phyloP scores from a whole-genome alignment of 35 echinoderm and acorn worm genomes.

The Chiridota heheva region DNA sequence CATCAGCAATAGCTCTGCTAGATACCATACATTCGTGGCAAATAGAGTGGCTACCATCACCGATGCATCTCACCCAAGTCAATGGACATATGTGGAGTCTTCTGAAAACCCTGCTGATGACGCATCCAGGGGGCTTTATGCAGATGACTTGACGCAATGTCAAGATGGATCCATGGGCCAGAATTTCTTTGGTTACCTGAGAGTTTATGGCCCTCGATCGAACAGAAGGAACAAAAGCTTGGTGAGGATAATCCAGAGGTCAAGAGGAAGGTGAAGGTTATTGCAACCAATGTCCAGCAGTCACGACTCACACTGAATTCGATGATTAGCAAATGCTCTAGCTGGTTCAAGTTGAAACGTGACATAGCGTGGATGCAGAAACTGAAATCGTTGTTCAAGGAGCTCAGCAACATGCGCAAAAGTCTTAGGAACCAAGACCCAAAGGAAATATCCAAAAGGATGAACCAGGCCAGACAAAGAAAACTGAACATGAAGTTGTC shows the following conservation, averaged over 20 bases:
- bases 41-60: constrained; percentile 50
- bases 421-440: neutral
- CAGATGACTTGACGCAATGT: neutral
- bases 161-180: constrained; percentile 45
- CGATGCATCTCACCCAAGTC: constrained; percentile 25
- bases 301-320: neutral
- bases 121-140: constrained; percentile 45
- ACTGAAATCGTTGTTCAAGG: neutral
- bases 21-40: constrained; percentile 60
- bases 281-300: neutral
- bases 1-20: constrained; percentile 22
- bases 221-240: neutral
- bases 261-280: neutral
- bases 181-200: constrained; percentile 17
- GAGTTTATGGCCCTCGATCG: constrained; percentile 13
- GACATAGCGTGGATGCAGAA: constrained; percentile 28
- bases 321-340: constrained; percentile 13
- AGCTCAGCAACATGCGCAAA: constrained; percentile 21
- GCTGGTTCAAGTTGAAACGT: constrained; percentile 32
- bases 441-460: neutral
- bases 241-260: constrained; percentile 1
- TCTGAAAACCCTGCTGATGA: constrained; percentile 58
- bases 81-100: constrained; percentile 55
- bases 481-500: constrained; percentile 13
- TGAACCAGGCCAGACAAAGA: constrained; percentile 7